A percentile compares a stretch with the other conserved stretches of the same genome.
Evolutionary conservation across 2,113 vertebrate species (phyloP).

Genomic region (Helogale parvula): DNA sequence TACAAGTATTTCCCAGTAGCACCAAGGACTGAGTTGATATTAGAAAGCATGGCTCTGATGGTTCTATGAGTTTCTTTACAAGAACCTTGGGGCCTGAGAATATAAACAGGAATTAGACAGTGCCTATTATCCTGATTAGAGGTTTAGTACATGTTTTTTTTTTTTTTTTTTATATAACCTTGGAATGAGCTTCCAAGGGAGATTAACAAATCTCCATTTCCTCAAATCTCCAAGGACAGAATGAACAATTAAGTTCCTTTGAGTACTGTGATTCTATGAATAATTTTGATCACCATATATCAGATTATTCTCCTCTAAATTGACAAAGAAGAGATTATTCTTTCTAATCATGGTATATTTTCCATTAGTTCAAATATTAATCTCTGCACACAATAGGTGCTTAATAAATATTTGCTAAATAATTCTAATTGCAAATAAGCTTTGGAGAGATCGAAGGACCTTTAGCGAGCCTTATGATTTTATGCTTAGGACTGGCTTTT

Average conservation of each 20-base stretch:
- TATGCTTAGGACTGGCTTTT: background rate
- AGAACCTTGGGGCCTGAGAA: background rate
- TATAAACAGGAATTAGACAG: conserved; percentile 17
- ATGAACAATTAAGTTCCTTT: conserved; percentile 23
- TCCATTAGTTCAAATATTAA: background rate
- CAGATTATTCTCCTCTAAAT: background rate
- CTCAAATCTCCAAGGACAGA: background rate
- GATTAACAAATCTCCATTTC: background rate
- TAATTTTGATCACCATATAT: background rate
- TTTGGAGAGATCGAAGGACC: background rate
- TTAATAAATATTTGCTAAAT: conserved; percentile 43
- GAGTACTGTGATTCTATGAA: background rate
- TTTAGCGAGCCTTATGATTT: background rate
- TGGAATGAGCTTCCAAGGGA: conserved; percentile 18
- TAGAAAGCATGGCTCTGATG: background rate
- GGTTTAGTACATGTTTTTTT: background rate
- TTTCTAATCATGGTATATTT: background rate
- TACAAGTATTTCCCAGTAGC: background rate
- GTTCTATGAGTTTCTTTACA: background rate
- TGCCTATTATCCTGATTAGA: background rate
- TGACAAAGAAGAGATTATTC: background rate
- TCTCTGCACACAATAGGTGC: background rate
- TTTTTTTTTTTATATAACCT: background rate
- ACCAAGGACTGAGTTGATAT: background rate
- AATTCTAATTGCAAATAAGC: background rate